Percentiles rank a stretch among this genome's conserved stretches.
Evolutionary conservation across 2,113 vertebrate species (phyloP).

Genomic region (Rhynchomys soricoides): DNA sequence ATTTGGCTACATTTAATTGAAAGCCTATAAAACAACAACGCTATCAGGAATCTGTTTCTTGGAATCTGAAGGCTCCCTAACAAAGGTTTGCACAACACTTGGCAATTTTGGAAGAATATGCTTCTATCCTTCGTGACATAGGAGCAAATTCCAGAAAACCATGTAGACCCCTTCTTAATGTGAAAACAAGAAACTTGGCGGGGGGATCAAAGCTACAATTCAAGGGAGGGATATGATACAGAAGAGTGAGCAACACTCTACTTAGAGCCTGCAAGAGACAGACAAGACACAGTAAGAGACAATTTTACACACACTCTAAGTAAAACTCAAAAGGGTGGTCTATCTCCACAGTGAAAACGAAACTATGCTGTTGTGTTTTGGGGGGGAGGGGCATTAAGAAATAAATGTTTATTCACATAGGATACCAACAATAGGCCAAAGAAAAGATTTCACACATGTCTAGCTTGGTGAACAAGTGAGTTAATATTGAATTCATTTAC

Average conservation of each 20-base stretch:
- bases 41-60: background rate
- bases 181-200: constrained; percentile 3
- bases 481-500: background rate
- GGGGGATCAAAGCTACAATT: background rate
- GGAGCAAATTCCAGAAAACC: constrained; percentile 18
- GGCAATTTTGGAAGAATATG: background rate
- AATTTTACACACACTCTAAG: background rate
- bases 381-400: background rate
- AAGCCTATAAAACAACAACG: background rate
- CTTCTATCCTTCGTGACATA: background rate
- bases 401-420: background rate
- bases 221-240: background rate
- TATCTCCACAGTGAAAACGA: constrained; percentile 9
- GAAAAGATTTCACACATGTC: background rate
- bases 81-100: background rate
- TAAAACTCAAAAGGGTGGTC: background rate
- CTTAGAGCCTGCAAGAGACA: constrained; percentile 2
- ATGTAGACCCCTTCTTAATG: background rate
- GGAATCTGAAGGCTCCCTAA: background rate
- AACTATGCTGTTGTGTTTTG: background rate
- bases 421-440: background rate
- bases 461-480: background rate
- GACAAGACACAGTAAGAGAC: background rate
- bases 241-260: background rate
- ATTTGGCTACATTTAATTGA: background rate